Base-by-base conservation (phyloP, 2,113 vertebrate genomes). In the Cisticola juncidis region DNA sequence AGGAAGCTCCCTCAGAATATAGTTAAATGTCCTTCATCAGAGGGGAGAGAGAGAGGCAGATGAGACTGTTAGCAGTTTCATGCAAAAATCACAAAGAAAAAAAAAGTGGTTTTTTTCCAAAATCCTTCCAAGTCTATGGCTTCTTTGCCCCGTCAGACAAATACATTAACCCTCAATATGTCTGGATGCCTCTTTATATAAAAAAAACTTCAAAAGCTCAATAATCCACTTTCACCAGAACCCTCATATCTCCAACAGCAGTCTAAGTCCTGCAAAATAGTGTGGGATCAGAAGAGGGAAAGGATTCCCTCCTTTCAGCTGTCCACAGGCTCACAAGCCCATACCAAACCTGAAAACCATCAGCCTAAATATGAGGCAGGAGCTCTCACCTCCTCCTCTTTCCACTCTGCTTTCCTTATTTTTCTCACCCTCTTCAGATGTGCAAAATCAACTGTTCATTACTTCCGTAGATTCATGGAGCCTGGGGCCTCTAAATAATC, bases 1-100 rank as follows among this genome's bases (percentile, higher is more conserved):
- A 35, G 99, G 99, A 44, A 99, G 98, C 95, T 99, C 99, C 60
- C 98, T 98, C 92, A 99, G 95, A 86, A 99, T 99, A 92, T 99
- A 99, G 97, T 98, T 99, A 96, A 99, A 99, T 14, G 99, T 99
- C 99, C 99, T 99, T 88, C 25, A 87, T 11, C 69, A 64, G 2
- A 60, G 10, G 9, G 47, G 77, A 81, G 40, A 81, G n/a, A 88
- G 29, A 73, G 68, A 81, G 60, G 82, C 48, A 90, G 57, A 7
- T 86, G n/a, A 90, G 17, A 40, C 44, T 50, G 28, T 35, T 29
- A 71, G 36, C 36, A 88, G 56, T 58, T 86, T 44, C 62, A 64
- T 17, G 23, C 19, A 86, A 22, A 40, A 84, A 76, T 38, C 61
- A 56, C 17, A 68, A 20, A 5, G 13, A 4, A 50, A 47, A 71